Percentiles rank a stretch among this genome's conserved stretches.
These are phyloP conservation scores for Ostrea edulis DNA, from an alignment of 1,140 invertebrate genomes.

Conservation along the genomic window DNA sequence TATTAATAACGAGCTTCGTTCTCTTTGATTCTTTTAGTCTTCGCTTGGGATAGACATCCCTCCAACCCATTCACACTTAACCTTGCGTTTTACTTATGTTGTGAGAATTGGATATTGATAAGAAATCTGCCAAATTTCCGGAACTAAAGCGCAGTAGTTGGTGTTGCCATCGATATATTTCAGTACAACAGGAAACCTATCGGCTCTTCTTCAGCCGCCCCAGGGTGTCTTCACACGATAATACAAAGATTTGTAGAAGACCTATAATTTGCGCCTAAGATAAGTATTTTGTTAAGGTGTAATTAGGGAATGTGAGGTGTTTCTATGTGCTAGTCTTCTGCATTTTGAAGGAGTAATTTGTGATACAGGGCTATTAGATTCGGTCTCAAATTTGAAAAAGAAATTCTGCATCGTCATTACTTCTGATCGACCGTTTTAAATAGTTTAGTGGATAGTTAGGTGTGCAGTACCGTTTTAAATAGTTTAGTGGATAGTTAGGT, in stretches of 20 bases:
- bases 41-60: neutral
- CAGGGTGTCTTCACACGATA: neutral
- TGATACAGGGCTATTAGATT: neutral
- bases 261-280: neutral
- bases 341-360: neutral
- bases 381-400: neutral
- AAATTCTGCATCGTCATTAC: neutral
- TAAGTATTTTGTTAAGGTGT: neutral
- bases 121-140: constrained; percentile 21
- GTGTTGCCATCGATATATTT: neutral
- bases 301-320: neutral
- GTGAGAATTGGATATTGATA: constrained; percentile 35
- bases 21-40: neutral
- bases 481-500: neutral
- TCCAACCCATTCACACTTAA: neutral
- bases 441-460: neutral
- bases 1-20: neutral
- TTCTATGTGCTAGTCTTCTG: neutral
- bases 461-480: neutral
- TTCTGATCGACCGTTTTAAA: constrained; percentile 6
- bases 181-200: neutral
- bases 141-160: neutral
- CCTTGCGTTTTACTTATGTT: neutral
- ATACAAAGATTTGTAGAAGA: constrained; percentile 9
- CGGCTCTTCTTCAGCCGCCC: neutral